Conservation (phyloP, 37 sponge, comb jelly and placozoan species). For the Spongilla lacustris region DNA sequence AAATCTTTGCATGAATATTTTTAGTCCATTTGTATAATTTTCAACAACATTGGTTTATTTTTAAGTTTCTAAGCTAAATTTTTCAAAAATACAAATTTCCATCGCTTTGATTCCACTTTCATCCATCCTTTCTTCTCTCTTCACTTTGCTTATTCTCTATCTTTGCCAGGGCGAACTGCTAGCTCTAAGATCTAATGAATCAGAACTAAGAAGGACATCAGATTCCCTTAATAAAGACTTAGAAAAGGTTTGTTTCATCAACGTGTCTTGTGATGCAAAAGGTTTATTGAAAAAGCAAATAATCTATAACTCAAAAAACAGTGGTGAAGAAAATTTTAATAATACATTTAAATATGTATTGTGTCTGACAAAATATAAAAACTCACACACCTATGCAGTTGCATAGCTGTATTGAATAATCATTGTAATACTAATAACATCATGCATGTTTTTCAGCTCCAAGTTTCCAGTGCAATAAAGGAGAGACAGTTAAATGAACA, state of each 20-base stretch:
- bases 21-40: no score
- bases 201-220: background rate
- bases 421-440: background rate
- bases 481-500: background rate
- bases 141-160: background rate
- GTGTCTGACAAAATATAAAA: background rate
- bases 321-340: background rate
- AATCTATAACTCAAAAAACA: no score
- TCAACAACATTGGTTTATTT: no score
- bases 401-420: background rate
- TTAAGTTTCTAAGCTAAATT: no score
- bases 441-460: background rate
- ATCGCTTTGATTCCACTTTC: background rate
- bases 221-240: background rate
- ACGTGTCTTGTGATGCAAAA: no score
- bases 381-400: background rate
- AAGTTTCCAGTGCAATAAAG: background rate
- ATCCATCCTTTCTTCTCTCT: background rate
- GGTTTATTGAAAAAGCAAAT: no score
- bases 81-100: no score
- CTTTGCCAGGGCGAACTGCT: background rate
- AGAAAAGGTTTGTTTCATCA: background rate
- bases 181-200: background rate
- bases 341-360: no score
- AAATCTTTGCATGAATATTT: no score